Base-by-base conservation (phyloP, 2,797 vertebrate genomes). In the Spondyliosoma cantharus region DNA sequence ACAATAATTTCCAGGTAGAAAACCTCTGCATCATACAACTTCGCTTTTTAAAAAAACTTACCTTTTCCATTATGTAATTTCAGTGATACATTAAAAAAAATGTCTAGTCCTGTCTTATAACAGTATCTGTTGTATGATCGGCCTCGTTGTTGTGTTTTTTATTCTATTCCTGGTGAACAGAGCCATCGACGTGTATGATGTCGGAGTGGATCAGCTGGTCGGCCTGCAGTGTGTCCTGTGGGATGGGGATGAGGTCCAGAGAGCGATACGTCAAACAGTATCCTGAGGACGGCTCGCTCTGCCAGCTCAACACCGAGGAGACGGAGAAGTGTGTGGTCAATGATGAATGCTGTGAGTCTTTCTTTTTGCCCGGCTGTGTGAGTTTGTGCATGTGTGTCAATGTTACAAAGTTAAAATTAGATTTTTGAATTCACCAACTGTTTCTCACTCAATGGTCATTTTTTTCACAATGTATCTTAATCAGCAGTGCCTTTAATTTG, bases 151-250 rank as follows among this genome's bases (percentile, higher is more conserved):
- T 32, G 37, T 46, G 0, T 42, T 16, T 19, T 56, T 5, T 42
- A 48, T 46, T 49, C 14, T 17, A 5, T 16, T 70, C 37, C 76
- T 52, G 50, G 42, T 42, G 82, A 5, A 52, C 87, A 95, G 97
- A 99, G 74, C 92, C 95, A 0, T 97, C 97, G 20, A 96, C 97
- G 0, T 99, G 97, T 83, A 99, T 98, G 96, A 97, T 99, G 98
- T 99, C 98, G 0, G 98, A 99, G 91, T 99, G 98, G 98, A 99
- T 99, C 92, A 96, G 96, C 24, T 99, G 98, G 98, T 99, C 98
- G 1, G 95, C 97, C 65, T 99, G 98, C 93, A 99, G 96, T 2
- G 93, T 95, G 53, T 97, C 97, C 52, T 99, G 98, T 1, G 97
- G 97, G 46, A 96, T 95, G 94, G 98, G 98, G 25, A 96, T 96